Percentiles rank a stretch among this genome's conserved stretches.
Evolutionary conservation across 2,113 vertebrate species (phyloP).

Genomic region (Propithecus coquereli): DNA sequence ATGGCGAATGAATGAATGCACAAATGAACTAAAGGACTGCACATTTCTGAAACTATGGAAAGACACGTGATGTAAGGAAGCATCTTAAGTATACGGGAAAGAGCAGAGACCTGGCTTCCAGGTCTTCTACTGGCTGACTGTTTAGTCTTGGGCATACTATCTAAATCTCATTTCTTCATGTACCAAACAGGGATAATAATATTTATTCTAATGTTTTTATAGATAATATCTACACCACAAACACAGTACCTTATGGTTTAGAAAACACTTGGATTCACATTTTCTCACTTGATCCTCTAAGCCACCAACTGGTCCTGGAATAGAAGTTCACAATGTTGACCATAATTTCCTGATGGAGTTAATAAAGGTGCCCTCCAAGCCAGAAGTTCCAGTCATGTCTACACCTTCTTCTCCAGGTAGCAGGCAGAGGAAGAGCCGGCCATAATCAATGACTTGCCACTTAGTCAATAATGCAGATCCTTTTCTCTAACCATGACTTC

Average conservation of each 20-base stretch:
- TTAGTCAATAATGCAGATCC: not conserved
- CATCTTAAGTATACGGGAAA: not conserved
- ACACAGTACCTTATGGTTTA: not conserved
- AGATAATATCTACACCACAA: not conserved
- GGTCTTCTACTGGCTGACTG: fast-evolving
- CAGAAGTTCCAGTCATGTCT: not conserved
- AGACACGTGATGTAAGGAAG: not conserved
- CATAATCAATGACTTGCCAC: no score
- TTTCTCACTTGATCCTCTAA: not conserved
- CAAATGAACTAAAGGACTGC: not conserved
- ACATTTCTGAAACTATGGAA: not conserved
- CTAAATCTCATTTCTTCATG: not conserved
- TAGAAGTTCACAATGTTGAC: not conserved
- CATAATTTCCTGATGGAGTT: not conserved
- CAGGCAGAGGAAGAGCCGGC: not conserved
- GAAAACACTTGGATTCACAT: not conserved
- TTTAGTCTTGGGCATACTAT: not conserved
- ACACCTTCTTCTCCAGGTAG: not conserved
- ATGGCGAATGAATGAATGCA: not conserved
- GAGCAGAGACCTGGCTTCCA: no score
- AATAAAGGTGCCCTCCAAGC: not conserved
- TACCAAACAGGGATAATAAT: not conserved
- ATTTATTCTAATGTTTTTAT: not conserved
- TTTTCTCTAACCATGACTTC: not conserved
- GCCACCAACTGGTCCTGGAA: not conserved